phyloP scores from a whole-genome alignment of 1,140 invertebrate genomes.

The Drosophila yakuba region DNA sequence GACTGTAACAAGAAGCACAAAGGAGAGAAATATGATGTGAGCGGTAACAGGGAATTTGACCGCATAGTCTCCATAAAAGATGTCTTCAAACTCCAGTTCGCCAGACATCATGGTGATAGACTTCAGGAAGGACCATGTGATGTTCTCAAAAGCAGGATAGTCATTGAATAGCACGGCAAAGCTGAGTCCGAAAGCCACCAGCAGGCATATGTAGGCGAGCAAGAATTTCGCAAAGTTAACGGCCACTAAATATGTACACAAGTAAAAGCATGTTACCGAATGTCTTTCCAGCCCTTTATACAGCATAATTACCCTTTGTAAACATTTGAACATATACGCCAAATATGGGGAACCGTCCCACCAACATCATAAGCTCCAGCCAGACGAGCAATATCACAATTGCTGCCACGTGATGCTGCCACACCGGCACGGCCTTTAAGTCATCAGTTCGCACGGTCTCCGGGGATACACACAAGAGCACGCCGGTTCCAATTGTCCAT shows the following conservation, averaged over 20 bases:
- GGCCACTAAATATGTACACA: conserved; percentile 86
- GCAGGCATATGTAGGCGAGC: conserved; percentile 91
- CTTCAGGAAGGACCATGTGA: conserved; percentile 88
- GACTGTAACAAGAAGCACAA: conserved; percentile 93
- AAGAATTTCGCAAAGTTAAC: conserved; percentile 94
- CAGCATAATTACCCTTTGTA: conserved; percentile 86
- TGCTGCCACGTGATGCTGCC: conserved; percentile 93
- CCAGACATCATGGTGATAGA: conserved; percentile 96
- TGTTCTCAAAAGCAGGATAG: conserved; percentile 89
- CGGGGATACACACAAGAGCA: conserved; percentile 87
- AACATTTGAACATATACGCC: conserved; percentile 95
- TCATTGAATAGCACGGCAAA: conserved; percentile 92
- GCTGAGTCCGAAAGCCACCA: conserved; percentile 91
- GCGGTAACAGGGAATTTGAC: conserved; percentile 88
- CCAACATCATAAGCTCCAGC: conserved; percentile 93
- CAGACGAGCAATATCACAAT: conserved; percentile 91
- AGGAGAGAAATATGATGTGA: conserved; percentile 91
- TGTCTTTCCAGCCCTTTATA: no score
- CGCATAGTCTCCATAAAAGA: conserved; percentile 88
- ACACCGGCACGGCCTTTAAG: conserved; percentile 84
- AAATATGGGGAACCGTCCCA: conserved; percentile 93
- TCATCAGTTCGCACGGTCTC: conserved; percentile 63
- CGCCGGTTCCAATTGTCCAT: conserved; percentile 89
- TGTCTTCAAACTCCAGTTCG: conserved; percentile 93
- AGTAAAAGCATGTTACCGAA: neutral